Percentiles rank a stretch among this genome's conserved stretches.
These are phyloP conservation scores for Cetoscarus ocellatus DNA, from an alignment of 2,797 vertebrate species.

Conservation along the genomic window DNA sequence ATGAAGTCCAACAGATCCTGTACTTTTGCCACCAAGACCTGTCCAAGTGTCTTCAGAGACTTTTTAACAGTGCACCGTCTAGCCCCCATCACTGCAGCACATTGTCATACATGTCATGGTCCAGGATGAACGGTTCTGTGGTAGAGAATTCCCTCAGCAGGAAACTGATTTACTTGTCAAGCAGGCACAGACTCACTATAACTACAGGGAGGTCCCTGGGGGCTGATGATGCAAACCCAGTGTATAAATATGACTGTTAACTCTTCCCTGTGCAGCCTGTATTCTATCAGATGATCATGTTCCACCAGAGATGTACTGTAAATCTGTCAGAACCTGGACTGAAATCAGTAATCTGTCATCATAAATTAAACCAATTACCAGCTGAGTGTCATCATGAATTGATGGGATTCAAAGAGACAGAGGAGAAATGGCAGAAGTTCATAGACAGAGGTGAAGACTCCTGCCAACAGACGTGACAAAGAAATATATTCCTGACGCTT, in stretches of 20 bases:
- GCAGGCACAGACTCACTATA: conserved; percentile 31
- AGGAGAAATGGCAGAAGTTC: background rate
- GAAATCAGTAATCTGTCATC: conserved; percentile 26
- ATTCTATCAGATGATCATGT: conserved; percentile 17
- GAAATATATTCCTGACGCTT: background rate
- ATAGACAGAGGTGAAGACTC: background rate
- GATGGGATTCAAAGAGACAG: conserved; percentile 7
- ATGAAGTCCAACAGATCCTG: background rate
- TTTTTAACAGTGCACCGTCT: background rate
- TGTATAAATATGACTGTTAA: conserved; percentile 24
- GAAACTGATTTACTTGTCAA: conserved; percentile 46
- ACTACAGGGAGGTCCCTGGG: conserved; percentile 8
- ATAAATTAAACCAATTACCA: conserved; percentile 28
- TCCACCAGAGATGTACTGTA: background rate
- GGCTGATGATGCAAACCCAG: conserved; percentile 30
- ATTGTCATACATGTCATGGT: conserved; percentile 14
- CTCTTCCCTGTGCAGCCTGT: conserved; percentile 1
- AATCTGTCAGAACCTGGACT: conserved; percentile 10
- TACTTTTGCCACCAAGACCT: background rate
- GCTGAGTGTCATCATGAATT: conserved; percentile 2
- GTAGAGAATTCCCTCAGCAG: conserved; percentile 16
- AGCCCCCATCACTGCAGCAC: background rate
- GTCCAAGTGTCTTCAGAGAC: background rate
- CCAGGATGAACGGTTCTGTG: conserved; percentile 30
- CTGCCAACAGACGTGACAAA: background rate